Evolutionary conservation across 53 echinoderm and acorn worm genomes (phyloP), one percentile per base, ranked within the genome.

Genomic region (Hippasteria phrygiana): DNA sequence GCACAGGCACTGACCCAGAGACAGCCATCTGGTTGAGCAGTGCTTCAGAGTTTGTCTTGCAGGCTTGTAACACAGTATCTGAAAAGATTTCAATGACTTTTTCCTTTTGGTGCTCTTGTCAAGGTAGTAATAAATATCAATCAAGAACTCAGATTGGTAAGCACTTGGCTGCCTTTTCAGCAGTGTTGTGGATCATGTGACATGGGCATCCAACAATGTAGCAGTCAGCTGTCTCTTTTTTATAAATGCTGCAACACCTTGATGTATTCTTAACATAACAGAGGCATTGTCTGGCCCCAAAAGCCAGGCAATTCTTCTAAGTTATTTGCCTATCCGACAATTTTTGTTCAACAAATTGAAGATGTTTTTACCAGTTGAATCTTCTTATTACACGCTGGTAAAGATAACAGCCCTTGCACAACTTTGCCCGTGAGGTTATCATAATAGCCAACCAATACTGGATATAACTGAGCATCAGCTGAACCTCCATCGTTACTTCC

Each of bases 341-440:
- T 80, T 88, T 43, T 43, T 51, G 70, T 91, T 55, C 24, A 91
- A 69, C 42, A 88, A 70, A 35, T 71, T 88, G 72, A 77, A 91
- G 35, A 91, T 88, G 73, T 91, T 91, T 67, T 91, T 51, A 27
- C 88, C 92, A 18, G 92, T 91, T 10, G 88, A 91, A 78, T 31
- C 51, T 29, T 64, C 77, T 46, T n/a, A n/a, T n/a, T n/a, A n/a
- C n/a, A n/a, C n/a, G n/a, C n/a, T 85, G 55, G 92, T 72, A 91
- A 91, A 88, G 71, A 88, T 43, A 91, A 55, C 71, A 91, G 69
- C 66, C 43, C 76, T 74, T 87, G 43, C 47, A 35, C 35, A 45
- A 77, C 78, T 37, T 70, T 0, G 36, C 86, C 90, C 74, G 34
- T 83, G 18, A 32, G 40, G 14, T 82, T 39, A 83, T 83, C 90